Evolutionary conservation across 2,797 vertebrate genomes (phyloP), one percentile per base, ranked within the genome.

Genomic region (Eleutherodactylus coqui): DNA sequence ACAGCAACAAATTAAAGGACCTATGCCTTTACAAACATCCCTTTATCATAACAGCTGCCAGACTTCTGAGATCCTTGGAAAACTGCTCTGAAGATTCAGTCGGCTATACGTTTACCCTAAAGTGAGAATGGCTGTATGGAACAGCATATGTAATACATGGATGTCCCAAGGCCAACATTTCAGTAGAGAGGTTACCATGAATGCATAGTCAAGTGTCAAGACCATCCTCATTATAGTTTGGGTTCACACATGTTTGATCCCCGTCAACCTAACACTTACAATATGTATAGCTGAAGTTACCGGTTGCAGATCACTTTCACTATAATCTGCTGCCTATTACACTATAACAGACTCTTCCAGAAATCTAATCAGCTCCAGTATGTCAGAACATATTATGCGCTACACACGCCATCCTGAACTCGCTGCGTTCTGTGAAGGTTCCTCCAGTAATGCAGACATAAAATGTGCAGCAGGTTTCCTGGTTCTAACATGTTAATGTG

Each of bases 401-500:
- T 0, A 41, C 86, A 72, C 90, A 90, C 90, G 87, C 92, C 91
- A 92, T 93, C 92, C 91, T 83, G 75, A 93, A 89, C 85, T 91
- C 89, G 91, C 90, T 79, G 90, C 87, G 86, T 90, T 79, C 69
- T 81, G 84, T 90, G 85, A 85, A 92, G 91, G 90, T 90, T 90
- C 89, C 91, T 93, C 91, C 55, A 92, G 89, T 73, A 72, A 72
- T n/a, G 90, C 29, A 55, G 38, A 62, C 32, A 89, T 91, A 86
- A 91, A 93, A 93, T 90, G 92, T 90, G 90, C 90, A 92, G 90
- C 89, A 90, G 91, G 92, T 93, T 83, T 90, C 90, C 89, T 92
- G 91, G 90, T 93, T 91, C 89, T 90, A 93, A 92, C 90, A 92
- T 88, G 91, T 90, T 92, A 93, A 91, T 86, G 84, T 69, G 86